Base-by-base conservation (phyloP, 2,113 vertebrate genomes). In the Casuarius casuarius region DNA sequence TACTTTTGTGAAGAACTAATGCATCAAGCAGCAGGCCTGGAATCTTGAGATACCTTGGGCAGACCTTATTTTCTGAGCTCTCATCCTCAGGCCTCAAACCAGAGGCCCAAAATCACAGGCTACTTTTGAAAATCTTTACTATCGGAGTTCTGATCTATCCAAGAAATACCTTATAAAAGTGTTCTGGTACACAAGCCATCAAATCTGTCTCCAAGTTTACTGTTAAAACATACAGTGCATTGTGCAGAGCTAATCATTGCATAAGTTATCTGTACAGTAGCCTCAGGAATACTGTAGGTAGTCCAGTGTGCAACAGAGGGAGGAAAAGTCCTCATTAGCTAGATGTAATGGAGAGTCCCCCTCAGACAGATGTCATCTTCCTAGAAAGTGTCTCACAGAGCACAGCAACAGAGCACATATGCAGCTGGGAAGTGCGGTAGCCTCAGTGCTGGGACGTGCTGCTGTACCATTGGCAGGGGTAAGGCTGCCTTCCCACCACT, bases 341-440 rank as follows among this genome's bases (percentile, higher is more conserved):
- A 48, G 46, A 48, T 48, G 7, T 70, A 49, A 63, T 48, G 63
- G 51, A 21, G 44, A 58, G 44, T 48, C 15, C 48, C 18, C 13
- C 28, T 46, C 51, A 66, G 75, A 19, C 35, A 46, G 54, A 29
- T 6, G 19, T 65, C 29, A 29, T n/a, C 8, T 15, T 26, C 0
- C 1, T 18, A 29, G 26, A 5, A 29, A 1, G 25, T 75, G 49
- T 49, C 63, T 75, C 0, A 1, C 11, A 52, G 70, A 44, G 20
- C 1, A 1, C 10, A 58, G 67, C 2, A 1, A 17, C 54, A 12
- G 7, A 31, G 42, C 67, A 73, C 0, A 0, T 31, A 26, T 0
- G 1, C 33, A 42, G 12, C 20, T 28, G 35, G 67, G 52, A 33
- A 40, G 1, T 20, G 49, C 42, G 58, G 31, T 42, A 71, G 65